A percentile compares a stretch with the other conserved stretches of the same genome.
Conservation (phyloP, 2,797 vertebrate species). For the Sebastes oblongus region DNA sequence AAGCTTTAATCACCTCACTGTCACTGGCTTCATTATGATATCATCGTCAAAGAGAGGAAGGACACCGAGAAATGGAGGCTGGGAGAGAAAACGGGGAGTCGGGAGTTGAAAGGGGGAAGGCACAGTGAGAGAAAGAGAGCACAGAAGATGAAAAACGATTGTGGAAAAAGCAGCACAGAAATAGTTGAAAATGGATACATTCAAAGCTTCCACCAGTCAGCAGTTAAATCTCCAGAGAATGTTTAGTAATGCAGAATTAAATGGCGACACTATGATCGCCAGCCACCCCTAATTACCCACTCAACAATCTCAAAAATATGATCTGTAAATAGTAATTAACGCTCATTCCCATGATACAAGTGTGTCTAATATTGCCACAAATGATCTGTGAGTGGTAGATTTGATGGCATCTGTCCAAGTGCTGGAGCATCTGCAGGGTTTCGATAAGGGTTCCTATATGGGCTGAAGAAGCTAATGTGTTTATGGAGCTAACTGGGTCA, state of each 20-base stretch:
- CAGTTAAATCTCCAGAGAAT: slow-evolving; percentile 11
- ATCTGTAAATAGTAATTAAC: slow-evolving; percentile 66
- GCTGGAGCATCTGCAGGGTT: neutral
- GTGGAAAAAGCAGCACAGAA: slow-evolving; percentile 6
- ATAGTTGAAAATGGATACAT: slow-evolving; percentile 5
- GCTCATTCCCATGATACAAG: slow-evolving; percentile 27
- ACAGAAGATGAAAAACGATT: slow-evolving; percentile 8
- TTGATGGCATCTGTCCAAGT: slow-evolving; percentile 28
- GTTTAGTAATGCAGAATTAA: slow-evolving; percentile 9
- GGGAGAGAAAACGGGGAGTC: slow-evolving; percentile 17
- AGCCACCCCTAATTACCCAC: slow-evolving; percentile 38
- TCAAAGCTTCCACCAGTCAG: slow-evolving; percentile 9
- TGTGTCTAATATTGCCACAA: slow-evolving; percentile 23
- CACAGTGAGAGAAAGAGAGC: neutral
- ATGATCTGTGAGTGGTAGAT: slow-evolving; percentile 34
- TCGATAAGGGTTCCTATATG: slow-evolving; percentile 28
- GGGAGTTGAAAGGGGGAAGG: neutral
- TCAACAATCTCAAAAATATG: slow-evolving; percentile 48
- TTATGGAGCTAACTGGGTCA: slow-evolving; percentile 70
- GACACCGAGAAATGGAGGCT: slow-evolving; percentile 19
- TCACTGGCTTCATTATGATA: slow-evolving; percentile 53
- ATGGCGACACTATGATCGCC: slow-evolving; percentile 15
- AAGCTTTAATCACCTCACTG: slow-evolving; percentile 61
- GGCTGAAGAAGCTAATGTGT: slow-evolving; percentile 41
- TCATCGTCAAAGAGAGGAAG: slow-evolving; percentile 29